Conservation (phyloP, 2,888 invertebrate species). For the Galeruca laticollis region DNA sequence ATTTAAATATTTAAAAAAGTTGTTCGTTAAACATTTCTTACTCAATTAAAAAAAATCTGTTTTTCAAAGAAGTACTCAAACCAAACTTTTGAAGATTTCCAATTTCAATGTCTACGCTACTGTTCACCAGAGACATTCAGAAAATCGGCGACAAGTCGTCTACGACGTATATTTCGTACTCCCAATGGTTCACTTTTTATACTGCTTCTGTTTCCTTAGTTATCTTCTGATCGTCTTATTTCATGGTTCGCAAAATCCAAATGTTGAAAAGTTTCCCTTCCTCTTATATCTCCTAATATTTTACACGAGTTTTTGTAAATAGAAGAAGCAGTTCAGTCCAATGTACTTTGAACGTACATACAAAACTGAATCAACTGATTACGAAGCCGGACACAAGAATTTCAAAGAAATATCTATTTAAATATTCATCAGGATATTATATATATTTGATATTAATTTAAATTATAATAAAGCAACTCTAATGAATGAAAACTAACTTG, state of each 20-base stretch:
- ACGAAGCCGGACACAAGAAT: too few relatives aligned
- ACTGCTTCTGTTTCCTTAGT: conserved; percentile 55
- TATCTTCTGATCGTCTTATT: conserved; percentile 64
- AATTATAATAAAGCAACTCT: too few relatives aligned
- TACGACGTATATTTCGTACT: conserved; percentile 49
- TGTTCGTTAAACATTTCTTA: too few relatives aligned
- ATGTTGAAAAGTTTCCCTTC: conserved; percentile 47
- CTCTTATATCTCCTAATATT: conserved; percentile 41
- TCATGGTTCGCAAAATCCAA: conserved; percentile 65
- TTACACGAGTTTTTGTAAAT: conserved; percentile 8
- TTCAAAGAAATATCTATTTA: too few relatives aligned
- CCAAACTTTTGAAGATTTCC: too few relatives aligned
- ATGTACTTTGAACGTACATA: too few relatives aligned
- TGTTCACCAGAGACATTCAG: conserved; percentile 34
- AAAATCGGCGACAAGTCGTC: conserved; percentile 46
- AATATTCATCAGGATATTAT: too few relatives aligned
- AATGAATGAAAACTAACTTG: too few relatives aligned
- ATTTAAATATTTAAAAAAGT: too few relatives aligned
- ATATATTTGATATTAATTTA: too few relatives aligned
- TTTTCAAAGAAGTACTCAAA: background rate
- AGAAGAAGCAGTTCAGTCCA: background rate
- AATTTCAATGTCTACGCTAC: conserved; percentile 21
- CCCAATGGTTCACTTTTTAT: conserved; percentile 49
- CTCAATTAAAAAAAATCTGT: background rate
- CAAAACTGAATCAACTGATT: too few relatives aligned